Base-by-base conservation (phyloP, 2,888 invertebrate species). In the Nephrocerus scutellatus region DNA sequence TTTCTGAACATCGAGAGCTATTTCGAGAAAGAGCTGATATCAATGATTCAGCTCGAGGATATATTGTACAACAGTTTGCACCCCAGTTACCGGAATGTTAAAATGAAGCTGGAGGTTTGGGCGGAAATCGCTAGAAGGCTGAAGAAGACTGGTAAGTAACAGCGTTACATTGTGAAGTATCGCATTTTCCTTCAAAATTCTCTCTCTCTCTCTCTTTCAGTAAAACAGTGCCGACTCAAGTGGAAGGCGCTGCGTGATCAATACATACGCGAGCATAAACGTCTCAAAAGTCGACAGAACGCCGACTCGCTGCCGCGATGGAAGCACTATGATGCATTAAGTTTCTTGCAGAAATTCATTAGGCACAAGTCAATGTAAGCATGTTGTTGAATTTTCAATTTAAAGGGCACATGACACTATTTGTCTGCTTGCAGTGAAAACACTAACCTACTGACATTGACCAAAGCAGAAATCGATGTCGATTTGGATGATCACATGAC, bases 161-260 rank as follows among this genome's bases (percentile, higher is more conserved):
- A 16, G 4, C 20, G 21, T 32, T 6, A 18, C 12, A 26, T 4
- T n/a, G 14, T 21, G 6, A 23, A 13, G 16, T 21, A 21, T 22
- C 5, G 21, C 16, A 14, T 33, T 22, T 22, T 7, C 9, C 14
- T 12, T 26, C 12, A 16, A 19, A 12, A 34, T 35, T 14, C 12
- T 24, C 7, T 37, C 13, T 12, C 10, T 15, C 15, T 25, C 9
- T n/a, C 6, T 16, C 25, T 24, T 31, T 6, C 14, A 62, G 64
- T 65, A 1, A 56, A 55, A 30, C 62, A 63, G 33, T 65, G 65
- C n/a, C 58, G 65, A 1, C 53, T 59, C 3, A 65, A 65, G 37
- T 65, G 64, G 64, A 65, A 65, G 40, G 62, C 65, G 2, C 43
- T 65, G 6, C 50, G 64, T 3, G 65, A 65, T 43, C 64, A 65